A percentile compares a stretch with the other conserved stretches of the same genome.
Evolutionary conservation across 2,113 vertebrate species (phyloP).

Genomic region (Tetrao urogallus): DNA sequence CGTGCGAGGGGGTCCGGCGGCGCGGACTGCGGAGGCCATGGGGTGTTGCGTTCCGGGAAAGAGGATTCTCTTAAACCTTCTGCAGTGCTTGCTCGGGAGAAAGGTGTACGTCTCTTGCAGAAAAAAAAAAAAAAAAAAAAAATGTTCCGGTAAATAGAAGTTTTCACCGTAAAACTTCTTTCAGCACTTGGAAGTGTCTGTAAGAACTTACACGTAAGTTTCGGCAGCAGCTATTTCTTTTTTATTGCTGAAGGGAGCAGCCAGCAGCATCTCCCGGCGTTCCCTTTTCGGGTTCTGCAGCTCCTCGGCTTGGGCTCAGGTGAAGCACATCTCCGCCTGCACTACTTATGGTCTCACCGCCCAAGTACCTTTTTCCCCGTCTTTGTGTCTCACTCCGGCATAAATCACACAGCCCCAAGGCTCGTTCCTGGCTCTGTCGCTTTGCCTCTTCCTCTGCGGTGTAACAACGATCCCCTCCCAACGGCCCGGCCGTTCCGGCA

Average conservation of each 20-base stretch:
- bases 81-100: background rate
- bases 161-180: background rate
- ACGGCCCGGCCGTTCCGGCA: background rate
- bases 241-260: background rate
- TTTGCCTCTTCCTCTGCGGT: background rate
- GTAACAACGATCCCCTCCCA: background rate
- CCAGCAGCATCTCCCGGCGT: background rate
- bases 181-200: background rate
- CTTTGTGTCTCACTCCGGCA: background rate
- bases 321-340: background rate
- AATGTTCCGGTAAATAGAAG: accelerated
- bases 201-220: background rate
- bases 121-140: background rate
- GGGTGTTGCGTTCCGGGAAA: too few species aligned
- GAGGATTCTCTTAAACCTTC: background rate
- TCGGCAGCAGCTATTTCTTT: background rate
- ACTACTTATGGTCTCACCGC: background rate
- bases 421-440: background rate
- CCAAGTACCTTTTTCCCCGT: background rate
- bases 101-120: background rate
- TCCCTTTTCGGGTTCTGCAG: background rate
- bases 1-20: too few species aligned
- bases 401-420: accelerated
- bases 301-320: background rate
- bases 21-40: too few species aligned